Base-by-base conservation (phyloP, 2,113 vertebrate species). In the Merops nubicus region DNA sequence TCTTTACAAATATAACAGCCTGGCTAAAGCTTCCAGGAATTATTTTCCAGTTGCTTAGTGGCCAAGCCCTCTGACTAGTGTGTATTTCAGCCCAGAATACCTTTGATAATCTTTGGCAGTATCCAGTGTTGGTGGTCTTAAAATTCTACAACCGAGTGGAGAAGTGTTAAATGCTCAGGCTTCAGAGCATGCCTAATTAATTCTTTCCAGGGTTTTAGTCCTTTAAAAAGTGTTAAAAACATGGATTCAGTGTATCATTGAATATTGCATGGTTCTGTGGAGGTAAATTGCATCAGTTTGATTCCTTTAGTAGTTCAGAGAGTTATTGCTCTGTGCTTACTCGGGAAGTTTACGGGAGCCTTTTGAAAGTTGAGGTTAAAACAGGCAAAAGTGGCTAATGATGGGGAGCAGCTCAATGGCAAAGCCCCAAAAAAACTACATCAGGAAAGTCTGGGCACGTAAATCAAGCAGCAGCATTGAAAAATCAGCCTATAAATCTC, bases 211-310 rank as follows among this genome's bases (percentile, higher is more conserved):
- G 75, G 62, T 96, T 97, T 96, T 93, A 95, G 92, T 87, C 68
- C 92, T 97, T 95, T 93, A 96, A 95, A 96, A 95, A 96, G 81
- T 96, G 91, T 97, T 96, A 93, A 96, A 98, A 96, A 96, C 90
- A 91, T 3, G 12, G 85, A 95, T 97, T 95, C 75, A 42, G 93
- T 94, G 92, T 96, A 75, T 97, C 92, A 97, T 92, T 88, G 90
- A 96, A 94, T 96, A 96, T 92, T 97, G 91, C 93, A 95, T 87
- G 93, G 75, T 93, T 96, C 88, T 81, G 91, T 96, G 92, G 78
- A 97, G 97, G 85, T 93, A 96, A 96, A 96, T 96, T 97, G 96
- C 96, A 94, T 88, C 63, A 40, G 76, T 92, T 94, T 91, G 95
- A 83, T 96, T 95, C 85, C 80, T 67, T 88, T 67, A 75, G 56